These are phyloP conservation scores for Seriola rivoliana DNA, from an alignment of 2,113 vertebrate genomes.

Conservation along the genomic window DNA sequence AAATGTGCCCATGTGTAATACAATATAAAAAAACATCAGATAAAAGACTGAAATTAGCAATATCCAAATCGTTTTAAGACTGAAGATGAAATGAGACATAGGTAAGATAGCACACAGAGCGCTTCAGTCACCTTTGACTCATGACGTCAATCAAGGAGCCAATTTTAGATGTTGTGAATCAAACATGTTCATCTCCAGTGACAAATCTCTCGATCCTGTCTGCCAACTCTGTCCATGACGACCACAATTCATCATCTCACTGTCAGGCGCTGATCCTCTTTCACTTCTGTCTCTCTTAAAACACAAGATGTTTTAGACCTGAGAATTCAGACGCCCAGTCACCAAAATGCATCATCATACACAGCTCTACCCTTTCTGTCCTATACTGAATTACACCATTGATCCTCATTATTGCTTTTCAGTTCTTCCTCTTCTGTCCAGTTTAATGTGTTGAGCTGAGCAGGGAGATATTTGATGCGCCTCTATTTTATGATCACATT, in stretches of 20 bases:
- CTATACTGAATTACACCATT: neutral
- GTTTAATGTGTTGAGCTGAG: neutral
- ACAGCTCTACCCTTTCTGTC: neutral
- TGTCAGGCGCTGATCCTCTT: neutral
- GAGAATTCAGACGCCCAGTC: too few species aligned
- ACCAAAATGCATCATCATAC: neutral
- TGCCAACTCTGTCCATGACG: neutral
- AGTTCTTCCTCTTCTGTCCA: neutral
- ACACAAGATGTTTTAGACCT: neutral
- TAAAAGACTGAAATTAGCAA: too few species aligned
- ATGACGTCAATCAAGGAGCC: neutral
- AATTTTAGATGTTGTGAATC: neutral
- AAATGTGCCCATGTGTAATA: too few species aligned
- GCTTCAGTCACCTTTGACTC: neutral
- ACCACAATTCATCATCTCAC: neutral
- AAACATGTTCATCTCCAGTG: neutral
- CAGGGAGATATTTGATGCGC: neutral
- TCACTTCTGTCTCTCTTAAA: neutral
- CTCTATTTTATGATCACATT: constrained; percentile 47
- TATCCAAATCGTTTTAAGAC: too few species aligned
- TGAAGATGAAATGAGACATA: too few species aligned
- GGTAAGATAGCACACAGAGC: neutral
- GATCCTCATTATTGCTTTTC: neutral
- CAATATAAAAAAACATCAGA: too few species aligned
- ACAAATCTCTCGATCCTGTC: neutral